A percentile compares a stretch with the other conserved stretches of the same genome.
These are phyloP conservation scores for Aspiorhynchus laticeps DNA, from an alignment of 2,113 vertebrate species.

Conservation along the genomic window DNA sequence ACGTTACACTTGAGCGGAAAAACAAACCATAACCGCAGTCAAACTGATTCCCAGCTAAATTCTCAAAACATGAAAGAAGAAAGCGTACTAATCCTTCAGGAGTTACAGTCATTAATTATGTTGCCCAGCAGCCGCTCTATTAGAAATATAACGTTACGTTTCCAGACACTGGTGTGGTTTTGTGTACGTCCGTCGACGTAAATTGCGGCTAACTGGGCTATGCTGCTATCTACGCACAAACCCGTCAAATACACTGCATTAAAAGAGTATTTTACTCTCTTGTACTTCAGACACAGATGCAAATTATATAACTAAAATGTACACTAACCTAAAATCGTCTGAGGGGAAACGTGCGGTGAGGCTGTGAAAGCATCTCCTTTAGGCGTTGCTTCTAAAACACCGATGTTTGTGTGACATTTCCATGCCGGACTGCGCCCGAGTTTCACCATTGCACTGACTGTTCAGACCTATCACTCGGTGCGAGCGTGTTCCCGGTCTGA, in stretches of 20 bases:
- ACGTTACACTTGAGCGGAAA: neutral
- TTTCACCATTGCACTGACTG: constrained; percentile 38
- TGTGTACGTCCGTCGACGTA: constrained; percentile 32
- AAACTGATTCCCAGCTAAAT: neutral
- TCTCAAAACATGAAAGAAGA: neutral
- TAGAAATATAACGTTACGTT: neutral
- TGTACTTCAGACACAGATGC: neutral
- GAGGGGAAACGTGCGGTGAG: neutral
- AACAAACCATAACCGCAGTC: neutral
- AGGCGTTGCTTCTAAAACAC: constrained; percentile 13
- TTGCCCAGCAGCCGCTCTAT: neutral
- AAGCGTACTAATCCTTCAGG: too few species aligned
- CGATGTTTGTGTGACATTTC: constrained; percentile 50
- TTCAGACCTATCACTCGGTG: constrained; percentile 23
- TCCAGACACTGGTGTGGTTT: neutral
- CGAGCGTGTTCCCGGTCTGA: neutral
- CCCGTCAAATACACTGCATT: neutral
- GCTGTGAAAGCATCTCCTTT: constrained; percentile 8
- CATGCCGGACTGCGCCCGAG: constrained; percentile 66
- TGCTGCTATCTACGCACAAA: constrained; percentile 31
- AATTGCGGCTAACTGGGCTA: constrained; percentile 24
- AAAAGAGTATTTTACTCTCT: neutral
- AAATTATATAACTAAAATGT: neutral
- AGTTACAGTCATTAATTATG: neutral
- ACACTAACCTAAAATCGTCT: constrained; percentile 18